phyloP scores from a whole-genome alignment of 2,113 vertebrate genomes.

The Tyto alba region DNA sequence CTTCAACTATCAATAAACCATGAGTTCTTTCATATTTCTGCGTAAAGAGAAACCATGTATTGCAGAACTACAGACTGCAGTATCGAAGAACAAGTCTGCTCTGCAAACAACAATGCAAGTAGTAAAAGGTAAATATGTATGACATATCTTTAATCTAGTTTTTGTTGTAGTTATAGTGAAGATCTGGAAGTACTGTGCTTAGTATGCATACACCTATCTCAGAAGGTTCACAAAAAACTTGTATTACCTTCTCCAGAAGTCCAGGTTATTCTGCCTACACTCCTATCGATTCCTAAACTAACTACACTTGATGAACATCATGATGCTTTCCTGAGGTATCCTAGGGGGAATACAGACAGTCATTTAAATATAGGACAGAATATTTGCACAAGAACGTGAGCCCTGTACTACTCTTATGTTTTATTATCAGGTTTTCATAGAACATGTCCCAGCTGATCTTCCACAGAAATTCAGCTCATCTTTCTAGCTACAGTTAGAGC shows the following conservation, averaged over 20 bases:
- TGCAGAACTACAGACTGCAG: background rate
- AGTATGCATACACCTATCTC: background rate
- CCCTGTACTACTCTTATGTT: background rate
- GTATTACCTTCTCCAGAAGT: slow-evolving; percentile 19
- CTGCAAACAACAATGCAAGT: background rate
- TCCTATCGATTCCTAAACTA: background rate
- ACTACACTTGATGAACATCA: slow-evolving; percentile 3
- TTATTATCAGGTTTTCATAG: background rate
- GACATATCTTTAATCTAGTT: background rate
- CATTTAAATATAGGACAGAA: background rate
- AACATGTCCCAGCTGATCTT: background rate
- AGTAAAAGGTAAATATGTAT: background rate
- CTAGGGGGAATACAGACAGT: background rate
- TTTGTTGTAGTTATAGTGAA: background rate
- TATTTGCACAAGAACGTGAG: background rate
- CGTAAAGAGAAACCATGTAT: background rate
- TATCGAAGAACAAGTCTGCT: background rate
- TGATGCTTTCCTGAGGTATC: slow-evolving; percentile 14
- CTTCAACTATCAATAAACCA: background rate
- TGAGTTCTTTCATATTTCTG: background rate
- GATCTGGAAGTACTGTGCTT: background rate
- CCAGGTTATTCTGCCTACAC: slow-evolving; percentile 11
- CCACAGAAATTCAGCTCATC: background rate
- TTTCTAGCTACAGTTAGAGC: background rate
- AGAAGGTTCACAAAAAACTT: background rate